Base-by-base conservation (phyloP, 2,888 invertebrate genomes). In the Dryadula phaetusa region DNA sequence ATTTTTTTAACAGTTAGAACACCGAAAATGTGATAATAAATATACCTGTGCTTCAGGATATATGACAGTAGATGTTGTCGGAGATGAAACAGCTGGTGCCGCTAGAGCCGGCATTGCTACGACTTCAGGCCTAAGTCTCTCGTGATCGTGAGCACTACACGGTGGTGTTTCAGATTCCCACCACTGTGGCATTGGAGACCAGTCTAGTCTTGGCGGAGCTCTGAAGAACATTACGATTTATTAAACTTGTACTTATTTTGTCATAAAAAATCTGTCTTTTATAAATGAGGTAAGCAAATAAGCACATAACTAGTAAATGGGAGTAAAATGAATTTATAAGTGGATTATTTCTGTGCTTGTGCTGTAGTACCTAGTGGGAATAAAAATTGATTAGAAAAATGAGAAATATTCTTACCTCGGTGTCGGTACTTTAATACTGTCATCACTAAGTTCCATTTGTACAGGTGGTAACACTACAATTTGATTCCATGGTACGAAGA, bases 401-500 rank as follows among this genome's bases (percentile, higher is more conserved):
- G n/a, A n/a, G n/a, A n/a, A n/a, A n/a, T n/a, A n/a, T n/a, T n/a
- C 75, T 67, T 69, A 93, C 93, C 92, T 90, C 8, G 92, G 91
- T 5, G 92, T 91, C 1, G 92, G 89, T 61, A 92, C 91, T 84
- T 88, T 90, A 69, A 94, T 93, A 72, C 90, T 94, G 73, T 96
- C 96, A 78, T 96, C 96, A 81, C 95, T 96, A 53, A 97, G 94
- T 84, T 96, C 96, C 97, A 98, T 97, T 81, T 97, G 95, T 46
- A 98, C 96, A 12, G 97, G 97, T 7, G 97, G 96, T 75, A 98
- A 92, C 46, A 98, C 98, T 60, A 99, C 98, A 79, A 99, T 99
- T 78, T 98, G 97, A 93, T 99, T 99, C 98, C 99, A 99, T 20
- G 99, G 99, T 70, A 98, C 98, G 89, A 97, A 98, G 69, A 99